Percentiles rank a stretch among this genome's conserved stretches.
Conservation (phyloP, 1,140 invertebrate genomes). For the Sycophaga agraensis region DNA sequence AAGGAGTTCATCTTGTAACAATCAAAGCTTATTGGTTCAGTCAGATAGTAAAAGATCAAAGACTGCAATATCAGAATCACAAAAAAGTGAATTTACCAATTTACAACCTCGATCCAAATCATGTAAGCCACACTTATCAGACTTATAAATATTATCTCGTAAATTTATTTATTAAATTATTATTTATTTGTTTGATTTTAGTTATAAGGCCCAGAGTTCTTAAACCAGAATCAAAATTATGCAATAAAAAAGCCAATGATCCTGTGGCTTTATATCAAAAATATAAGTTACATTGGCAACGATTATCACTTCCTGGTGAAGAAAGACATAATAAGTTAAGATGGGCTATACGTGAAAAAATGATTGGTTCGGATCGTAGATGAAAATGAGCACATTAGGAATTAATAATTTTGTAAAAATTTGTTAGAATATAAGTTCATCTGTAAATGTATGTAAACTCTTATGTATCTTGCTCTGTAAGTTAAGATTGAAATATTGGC, state of each 20-base stretch:
- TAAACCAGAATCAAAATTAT: slow-evolving; percentile 33
- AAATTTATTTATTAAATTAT: not conserved
- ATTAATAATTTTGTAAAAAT: no score
- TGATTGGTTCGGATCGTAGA: slow-evolving; percentile 57
- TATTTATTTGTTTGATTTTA: slow-evolving; percentile 36
- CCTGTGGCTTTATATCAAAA: slow-evolving; percentile 75
- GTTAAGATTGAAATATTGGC: no score
- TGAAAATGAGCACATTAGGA: no score
- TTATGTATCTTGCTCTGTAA: no score
- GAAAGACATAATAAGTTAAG: slow-evolving; percentile 63
- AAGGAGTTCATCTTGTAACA: slow-evolving; percentile 31
- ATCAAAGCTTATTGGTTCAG: slow-evolving; percentile 6
- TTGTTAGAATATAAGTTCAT: no score
- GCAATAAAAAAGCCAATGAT: slow-evolving; percentile 59
- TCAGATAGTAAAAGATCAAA: slow-evolving; percentile 30
- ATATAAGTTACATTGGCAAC: slow-evolving; percentile 73
- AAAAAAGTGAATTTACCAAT: slow-evolving; percentile 28
- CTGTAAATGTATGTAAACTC: no score
- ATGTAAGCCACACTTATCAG: slow-evolving; percentile 37
- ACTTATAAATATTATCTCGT: not conserved
- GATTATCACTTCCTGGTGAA: slow-evolving; percentile 71
- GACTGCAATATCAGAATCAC: slow-evolving; percentile 33
- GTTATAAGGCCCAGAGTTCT: slow-evolving; percentile 58
- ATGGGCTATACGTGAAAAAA: slow-evolving; percentile 64
- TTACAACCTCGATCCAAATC: slow-evolving; percentile 35